These are phyloP conservation scores for Galendromus occidentalis DNA, from an alignment of 1,140 invertebrate genomes.

Conservation along the genomic window DNA sequence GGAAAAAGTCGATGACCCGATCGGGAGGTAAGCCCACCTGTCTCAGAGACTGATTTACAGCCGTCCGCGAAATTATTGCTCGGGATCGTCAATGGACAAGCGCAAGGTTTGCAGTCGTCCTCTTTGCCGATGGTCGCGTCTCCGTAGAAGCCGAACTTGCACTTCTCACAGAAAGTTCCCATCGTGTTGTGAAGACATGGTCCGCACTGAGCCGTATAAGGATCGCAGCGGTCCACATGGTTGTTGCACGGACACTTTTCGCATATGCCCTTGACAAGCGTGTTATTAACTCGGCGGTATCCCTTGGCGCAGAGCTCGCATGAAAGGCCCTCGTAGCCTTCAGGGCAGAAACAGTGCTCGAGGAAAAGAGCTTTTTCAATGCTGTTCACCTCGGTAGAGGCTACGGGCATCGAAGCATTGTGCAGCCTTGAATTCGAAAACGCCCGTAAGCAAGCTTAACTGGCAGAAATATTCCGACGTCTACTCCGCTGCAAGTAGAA, in stretches of 20 bases:
- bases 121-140: slow-evolving; percentile 50
- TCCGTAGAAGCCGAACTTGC: slow-evolving; percentile 72
- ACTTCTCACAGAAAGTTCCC: slow-evolving; percentile 58
- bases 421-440: slow-evolving; percentile 25
- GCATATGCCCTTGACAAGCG: slow-evolving; percentile 41
- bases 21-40: slow-evolving; percentile 33
- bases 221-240: slow-evolving; percentile 61
- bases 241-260: slow-evolving; percentile 70
- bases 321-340: slow-evolving; percentile 50
- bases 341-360: slow-evolving; percentile 37
- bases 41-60: slow-evolving; percentile 37
- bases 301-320: slow-evolving; percentile 66
- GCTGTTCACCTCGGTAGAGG: slow-evolving; percentile 23
- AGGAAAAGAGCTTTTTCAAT: slow-evolving; percentile 26
- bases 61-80: slow-evolving; percentile 71
- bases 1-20: too few species aligned
- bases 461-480: too few species aligned
- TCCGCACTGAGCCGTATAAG: slow-evolving; percentile 43
- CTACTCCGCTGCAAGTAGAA: slow-evolving; percentile 12
- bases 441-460: background rate
- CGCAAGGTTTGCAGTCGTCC: slow-evolving; percentile 61
- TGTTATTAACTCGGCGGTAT: slow-evolving; percentile 47
- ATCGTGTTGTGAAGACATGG: slow-evolving; percentile 46
- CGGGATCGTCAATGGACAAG: slow-evolving; percentile 51
- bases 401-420: slow-evolving; percentile 31